Evolutionary conservation across 92 coral and sea anemone genomes (phyloP).

Genomic region (Epizoanthus rinbou): DNA sequence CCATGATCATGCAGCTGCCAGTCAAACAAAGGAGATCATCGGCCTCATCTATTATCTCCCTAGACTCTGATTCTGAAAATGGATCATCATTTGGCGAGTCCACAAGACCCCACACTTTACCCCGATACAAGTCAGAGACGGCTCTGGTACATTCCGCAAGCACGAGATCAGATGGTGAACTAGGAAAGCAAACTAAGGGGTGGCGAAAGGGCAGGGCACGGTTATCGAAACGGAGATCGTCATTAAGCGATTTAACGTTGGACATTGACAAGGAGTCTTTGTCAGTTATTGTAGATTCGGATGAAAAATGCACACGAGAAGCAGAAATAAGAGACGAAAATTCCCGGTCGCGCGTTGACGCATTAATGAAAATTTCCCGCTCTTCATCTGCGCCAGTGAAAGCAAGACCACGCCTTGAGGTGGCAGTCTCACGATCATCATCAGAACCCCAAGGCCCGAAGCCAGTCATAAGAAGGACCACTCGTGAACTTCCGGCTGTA

Average conservation of each 20-base stretch:
- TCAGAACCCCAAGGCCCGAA: conserved; percentile 85
- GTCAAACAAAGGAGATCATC: conserved; percentile 42
- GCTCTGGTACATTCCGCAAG: conserved; percentile 37
- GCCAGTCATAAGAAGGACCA: conserved; percentile 42
- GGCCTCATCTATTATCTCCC: conserved; percentile 61
- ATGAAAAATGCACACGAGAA: conserved; percentile 40
- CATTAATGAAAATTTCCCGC: conserved; percentile 66
- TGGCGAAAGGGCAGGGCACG: conserved; percentile 14
- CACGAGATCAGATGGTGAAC: conserved; percentile 24
- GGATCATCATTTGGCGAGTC: conserved; percentile 57
- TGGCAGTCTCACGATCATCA: conserved; percentile 75
- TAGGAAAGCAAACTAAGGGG: background rate
- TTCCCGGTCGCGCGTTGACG: conserved; percentile 64
- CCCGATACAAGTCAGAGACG: conserved; percentile 62
- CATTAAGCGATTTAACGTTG: conserved; percentile 19
- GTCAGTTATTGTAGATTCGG: conserved; percentile 39
- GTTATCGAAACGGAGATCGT: conserved; percentile 29
- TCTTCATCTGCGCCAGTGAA: conserved; percentile 91
- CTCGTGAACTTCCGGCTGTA: conserved; percentile 46
- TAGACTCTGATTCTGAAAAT: conserved; percentile 83
- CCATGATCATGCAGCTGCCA: conserved; percentile 28
- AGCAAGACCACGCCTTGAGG: conserved; percentile 80
- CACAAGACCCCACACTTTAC: conserved; percentile 35
- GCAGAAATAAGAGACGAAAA: conserved; percentile 48
- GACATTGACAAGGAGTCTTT: background rate